Evolutionary conservation across 1,140 invertebrate genomes (phyloP).

Genomic region (Drosophila funebris): DNA sequence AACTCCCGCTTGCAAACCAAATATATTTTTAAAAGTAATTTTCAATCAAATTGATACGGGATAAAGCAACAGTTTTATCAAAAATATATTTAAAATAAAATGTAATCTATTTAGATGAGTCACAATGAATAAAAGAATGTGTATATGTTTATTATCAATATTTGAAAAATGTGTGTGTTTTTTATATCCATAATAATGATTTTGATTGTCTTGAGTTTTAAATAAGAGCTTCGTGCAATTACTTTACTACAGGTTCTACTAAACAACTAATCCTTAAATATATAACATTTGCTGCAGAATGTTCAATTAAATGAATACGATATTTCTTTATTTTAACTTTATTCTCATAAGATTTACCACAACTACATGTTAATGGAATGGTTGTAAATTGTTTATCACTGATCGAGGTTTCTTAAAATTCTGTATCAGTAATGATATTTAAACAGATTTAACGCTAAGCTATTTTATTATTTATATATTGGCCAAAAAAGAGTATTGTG

Average conservation of each 20-base stretch:
- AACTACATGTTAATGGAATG: conserved; percentile 14
- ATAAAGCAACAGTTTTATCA: no score
- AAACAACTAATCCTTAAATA: neutral
- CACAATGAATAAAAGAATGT: neutral
- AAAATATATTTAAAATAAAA: neutral
- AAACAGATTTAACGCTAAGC: conserved; percentile 23
- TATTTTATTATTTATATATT: conserved; percentile 64
- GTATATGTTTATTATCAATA: conserved; percentile 4
- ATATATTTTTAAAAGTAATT: no score
- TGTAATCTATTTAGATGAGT: neutral
- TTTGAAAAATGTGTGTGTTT: neutral
- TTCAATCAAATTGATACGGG: no score
- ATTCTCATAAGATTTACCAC: conserved; percentile 13
- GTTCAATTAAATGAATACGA: conserved; percentile 1
- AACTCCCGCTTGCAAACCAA: no score
- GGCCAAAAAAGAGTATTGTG: conserved; percentile 63
- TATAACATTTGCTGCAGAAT: neutral
- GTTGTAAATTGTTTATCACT: conserved; percentile 14
- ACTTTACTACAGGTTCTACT: neutral
- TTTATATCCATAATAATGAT: neutral
- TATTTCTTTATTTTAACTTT: conserved; percentile 3
- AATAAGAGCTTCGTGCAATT: neutral
- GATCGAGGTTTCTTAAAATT: neutral
- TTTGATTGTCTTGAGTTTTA: neutral
- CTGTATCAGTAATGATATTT: conserved; percentile 4